Evolutionary conservation across 1,140 invertebrate species (phyloP), one percentile per base, ranked within the genome.

Genomic region (Nautilus pompilius): DNA sequence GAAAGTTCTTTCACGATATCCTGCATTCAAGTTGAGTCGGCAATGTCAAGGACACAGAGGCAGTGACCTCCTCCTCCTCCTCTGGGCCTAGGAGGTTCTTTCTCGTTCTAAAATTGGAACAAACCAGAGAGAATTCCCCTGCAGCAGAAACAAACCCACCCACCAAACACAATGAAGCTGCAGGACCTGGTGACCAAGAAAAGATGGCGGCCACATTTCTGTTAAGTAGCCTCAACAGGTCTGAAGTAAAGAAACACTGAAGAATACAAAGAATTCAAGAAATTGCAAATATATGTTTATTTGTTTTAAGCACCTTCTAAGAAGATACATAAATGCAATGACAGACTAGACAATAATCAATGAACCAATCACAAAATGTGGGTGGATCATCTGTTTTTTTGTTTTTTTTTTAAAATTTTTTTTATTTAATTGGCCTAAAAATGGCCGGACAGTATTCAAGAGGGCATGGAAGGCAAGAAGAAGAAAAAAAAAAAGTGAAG

Each of bases 251-350:
- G 24, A 46, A 46, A 4, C n/a, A 46, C n/a, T 5, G 13, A 46
- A 13, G 3, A 3, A 13, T 3, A 46, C n/a, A 46, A 13, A 46
- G 13, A 46, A 46, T 46, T 17, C n/a, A 22, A 4, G n/a, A 46
- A 46, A 46, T 46, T 46, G 45, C 45, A 46, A 46, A 46, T 46
- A 46, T 46, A 46, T 46, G 45, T 46, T 46, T 46, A 46, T 46
- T 46, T 46, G 45, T 46, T 46, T 46, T 46, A 46, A 46, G 45
- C 45, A 46, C 45, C 45, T 46, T 46, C 45, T 46, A 46, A 46
- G 45, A 46, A 46, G n/a, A n/a, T n/a, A 46, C 45, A 46, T 46
- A 46, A 46, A 46, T 46, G 45, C 45, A 22, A 46, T 46, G 45
- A 46, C 45, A 46, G 45, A 46, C 45, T 46, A 46, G 45, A 46